A percentile compares a stretch with the other conserved stretches of the same genome.
phyloP scores from a whole-genome alignment of 1,140 invertebrate species.

The Dendrolimus punctatus region DNA sequence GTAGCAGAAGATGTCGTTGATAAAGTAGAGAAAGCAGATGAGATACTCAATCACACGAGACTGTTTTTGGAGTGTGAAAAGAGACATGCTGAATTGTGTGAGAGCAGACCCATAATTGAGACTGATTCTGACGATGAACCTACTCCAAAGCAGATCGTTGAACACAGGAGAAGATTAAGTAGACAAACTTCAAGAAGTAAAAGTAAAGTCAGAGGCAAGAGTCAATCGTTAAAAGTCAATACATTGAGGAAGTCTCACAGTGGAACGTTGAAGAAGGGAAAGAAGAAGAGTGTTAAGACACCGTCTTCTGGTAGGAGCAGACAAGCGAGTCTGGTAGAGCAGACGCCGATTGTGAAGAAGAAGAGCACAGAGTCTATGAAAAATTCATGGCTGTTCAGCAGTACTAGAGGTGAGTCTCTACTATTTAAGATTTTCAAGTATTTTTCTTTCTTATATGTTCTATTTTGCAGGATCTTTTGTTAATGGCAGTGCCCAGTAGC shows the following conservation, averaged over 20 bases:
- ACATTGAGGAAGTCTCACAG: constrained; percentile 60
- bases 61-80: constrained; percentile 62
- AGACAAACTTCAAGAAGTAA: constrained; percentile 62
- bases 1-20: constrained; percentile 44
- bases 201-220: constrained; percentile 59
- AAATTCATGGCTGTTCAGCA: constrained; percentile 64
- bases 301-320: constrained; percentile 41
- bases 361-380: constrained; percentile 43
- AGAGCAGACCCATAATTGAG: constrained; percentile 37
- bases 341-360: constrained; percentile 47
- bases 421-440: not conserved
- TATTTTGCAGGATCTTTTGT: not conserved
- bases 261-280: constrained; percentile 56
- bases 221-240: constrained; percentile 56
- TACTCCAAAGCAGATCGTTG: constrained; percentile 40
- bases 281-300: constrained; percentile 51
- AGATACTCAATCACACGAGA: constrained; percentile 52
- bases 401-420: constrained; percentile 40
- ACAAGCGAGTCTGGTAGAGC: constrained; percentile 53
- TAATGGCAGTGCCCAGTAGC: too few relatives aligned
- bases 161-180: constrained; percentile 56
- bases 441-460: constrained; percentile 2
- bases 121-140: constrained; percentile 59
- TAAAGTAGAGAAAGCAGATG: constrained; percentile 36
- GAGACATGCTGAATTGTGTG: constrained; percentile 31